Percentiles rank a stretch among this genome's conserved stretches.
Conservation (phyloP, 2,888 invertebrate species). For the Piscicola geometra region DNA sequence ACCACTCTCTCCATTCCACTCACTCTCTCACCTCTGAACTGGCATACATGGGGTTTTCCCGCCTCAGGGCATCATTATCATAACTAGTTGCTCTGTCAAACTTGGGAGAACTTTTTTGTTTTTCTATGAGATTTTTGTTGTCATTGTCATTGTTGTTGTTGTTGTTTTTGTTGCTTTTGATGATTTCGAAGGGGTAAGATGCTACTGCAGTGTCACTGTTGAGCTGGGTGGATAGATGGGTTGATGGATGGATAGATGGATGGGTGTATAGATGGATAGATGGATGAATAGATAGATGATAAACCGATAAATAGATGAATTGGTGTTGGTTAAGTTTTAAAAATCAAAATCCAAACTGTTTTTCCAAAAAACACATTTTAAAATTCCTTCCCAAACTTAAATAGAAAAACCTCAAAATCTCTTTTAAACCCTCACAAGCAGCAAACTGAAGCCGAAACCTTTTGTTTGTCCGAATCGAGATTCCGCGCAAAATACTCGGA, state of each 20-base stretch:
- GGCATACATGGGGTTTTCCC: not conserved
- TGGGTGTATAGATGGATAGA: too few species aligned
- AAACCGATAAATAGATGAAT: too few species aligned
- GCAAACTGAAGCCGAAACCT: too few species aligned
- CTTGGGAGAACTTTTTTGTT: too few species aligned
- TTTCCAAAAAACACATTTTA: too few species aligned
- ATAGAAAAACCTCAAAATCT: too few species aligned
- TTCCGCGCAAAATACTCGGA: conserved; percentile 4
- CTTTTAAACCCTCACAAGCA: too few species aligned
- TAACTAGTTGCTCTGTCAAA: conserved; percentile 24
- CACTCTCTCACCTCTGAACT: not conserved
- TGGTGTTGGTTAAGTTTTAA: too few species aligned
- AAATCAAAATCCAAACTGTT: too few species aligned
- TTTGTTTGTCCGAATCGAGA: not conserved
- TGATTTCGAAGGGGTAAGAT: conserved; percentile 21
- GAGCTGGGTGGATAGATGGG: not conserved
- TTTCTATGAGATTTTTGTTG: not conserved
- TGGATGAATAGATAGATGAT: too few species aligned
- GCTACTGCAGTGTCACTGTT: not conserved
- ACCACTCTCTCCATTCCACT: not conserved
- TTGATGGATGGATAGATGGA: too few species aligned
- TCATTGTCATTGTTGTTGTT: conserved; percentile 15
- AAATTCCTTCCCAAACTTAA: too few species aligned
- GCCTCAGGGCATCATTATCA: not conserved
- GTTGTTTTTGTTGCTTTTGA: not conserved